These are phyloP conservation scores for Allolobophora icterica DNA, from an alignment of 2,888 invertebrate genomes.

Conservation along the genomic window DNA sequence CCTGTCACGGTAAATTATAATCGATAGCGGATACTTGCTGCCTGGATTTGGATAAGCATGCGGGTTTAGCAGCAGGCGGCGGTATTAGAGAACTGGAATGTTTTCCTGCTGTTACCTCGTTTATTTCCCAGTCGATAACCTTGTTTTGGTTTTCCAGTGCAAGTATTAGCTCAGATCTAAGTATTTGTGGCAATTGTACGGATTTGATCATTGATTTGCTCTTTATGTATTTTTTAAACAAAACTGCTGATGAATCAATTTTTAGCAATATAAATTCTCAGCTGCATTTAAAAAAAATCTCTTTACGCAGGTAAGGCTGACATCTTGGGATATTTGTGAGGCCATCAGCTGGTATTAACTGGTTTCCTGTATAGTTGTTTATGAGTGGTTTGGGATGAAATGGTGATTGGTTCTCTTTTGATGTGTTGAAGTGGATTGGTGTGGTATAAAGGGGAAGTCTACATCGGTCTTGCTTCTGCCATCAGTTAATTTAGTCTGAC, in stretches of 20 bases:
- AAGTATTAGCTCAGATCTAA: neutral
- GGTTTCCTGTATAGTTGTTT: neutral
- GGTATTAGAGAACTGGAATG: neutral
- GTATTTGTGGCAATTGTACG: neutral
- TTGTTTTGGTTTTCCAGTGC: neutral
- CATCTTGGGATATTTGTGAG: neutral
- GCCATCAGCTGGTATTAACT: constrained; percentile 3
- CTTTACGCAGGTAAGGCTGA: neutral
- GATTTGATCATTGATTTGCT: too few relatives aligned
- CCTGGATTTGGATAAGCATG: neutral
- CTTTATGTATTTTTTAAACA: too few relatives aligned
- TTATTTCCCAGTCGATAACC: neutral
- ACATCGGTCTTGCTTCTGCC: too few relatives aligned
- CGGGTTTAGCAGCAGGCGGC: neutral
- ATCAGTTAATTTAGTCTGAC: neutral
- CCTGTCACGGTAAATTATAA: neutral
- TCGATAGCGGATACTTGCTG: neutral
- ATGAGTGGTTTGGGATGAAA: neutral
- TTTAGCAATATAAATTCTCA: neutral
- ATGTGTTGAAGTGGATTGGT: too few relatives aligned
- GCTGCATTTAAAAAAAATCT: neutral
- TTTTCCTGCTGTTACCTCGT: too few relatives aligned
- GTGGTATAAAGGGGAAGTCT: too few relatives aligned
- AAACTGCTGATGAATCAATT: too few relatives aligned
- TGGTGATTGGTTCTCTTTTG: neutral